A percentile compares a stretch with the other conserved stretches of the same genome.
Conservation (phyloP, 2,888 invertebrate species). For the Barypeithes pellucidus region DNA sequence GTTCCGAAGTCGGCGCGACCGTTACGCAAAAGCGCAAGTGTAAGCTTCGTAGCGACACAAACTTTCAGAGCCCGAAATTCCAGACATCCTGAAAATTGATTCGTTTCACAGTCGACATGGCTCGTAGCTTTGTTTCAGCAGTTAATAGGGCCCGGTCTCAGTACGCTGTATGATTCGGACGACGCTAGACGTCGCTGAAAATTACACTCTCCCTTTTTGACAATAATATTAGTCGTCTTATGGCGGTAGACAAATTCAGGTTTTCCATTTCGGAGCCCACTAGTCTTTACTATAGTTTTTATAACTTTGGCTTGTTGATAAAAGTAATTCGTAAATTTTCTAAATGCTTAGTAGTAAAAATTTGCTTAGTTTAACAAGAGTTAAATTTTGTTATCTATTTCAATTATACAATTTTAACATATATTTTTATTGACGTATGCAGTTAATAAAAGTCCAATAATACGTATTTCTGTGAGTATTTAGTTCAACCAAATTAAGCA, state of each 20-base stretch:
- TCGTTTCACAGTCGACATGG: constrained; percentile 36
- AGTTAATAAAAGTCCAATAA: neutral
- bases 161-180: constrained; percentile 29
- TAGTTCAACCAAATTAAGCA: neutral
- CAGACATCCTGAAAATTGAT: constrained; percentile 45
- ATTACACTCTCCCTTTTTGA: neutral
- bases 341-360: neutral
- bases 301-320: neutral
- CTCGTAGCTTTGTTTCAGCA: neutral
- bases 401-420: too few relatives aligned
- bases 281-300: neutral
- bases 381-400: too few relatives aligned
- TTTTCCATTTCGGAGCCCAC: neutral
- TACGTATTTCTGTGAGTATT: constrained; percentile 13
- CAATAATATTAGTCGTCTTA: neutral
- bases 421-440: too few relatives aligned
- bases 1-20: constrained; percentile 5
- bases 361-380: neutral
- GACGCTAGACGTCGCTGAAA: neutral
- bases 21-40: constrained; percentile 35
- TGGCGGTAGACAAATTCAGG: neutral
- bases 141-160: constrained; percentile 24
- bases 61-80: constrained; percentile 37
- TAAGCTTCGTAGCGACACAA: constrained; percentile 43
- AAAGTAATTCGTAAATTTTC: too few relatives aligned